phyloP scores from a whole-genome alignment of 2,113 vertebrate genomes.

The Columbina picui region DNA sequence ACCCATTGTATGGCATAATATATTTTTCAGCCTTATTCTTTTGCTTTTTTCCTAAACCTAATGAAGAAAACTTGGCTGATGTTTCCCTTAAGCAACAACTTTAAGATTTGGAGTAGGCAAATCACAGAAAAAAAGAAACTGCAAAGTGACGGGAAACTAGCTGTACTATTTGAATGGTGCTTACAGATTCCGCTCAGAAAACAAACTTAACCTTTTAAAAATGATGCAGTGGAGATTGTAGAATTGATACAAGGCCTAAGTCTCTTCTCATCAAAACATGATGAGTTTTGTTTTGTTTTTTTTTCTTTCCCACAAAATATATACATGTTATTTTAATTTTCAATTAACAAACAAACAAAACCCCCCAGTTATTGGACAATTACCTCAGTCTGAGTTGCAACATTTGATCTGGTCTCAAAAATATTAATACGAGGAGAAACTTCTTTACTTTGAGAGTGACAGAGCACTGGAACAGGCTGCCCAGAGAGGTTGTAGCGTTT shows the following conservation, averaged over 20 bases:
- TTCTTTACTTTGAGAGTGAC: no score
- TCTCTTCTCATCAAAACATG: neutral
- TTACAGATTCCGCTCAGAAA: neutral
- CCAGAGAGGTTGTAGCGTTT: no score
- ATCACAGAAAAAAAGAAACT: neutral
- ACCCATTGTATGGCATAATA: fast-evolving
- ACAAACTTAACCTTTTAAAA: neutral
- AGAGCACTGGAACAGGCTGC: no score
- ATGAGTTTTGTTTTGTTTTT: neutral
- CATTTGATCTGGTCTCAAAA: neutral
- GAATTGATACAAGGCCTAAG: neutral
- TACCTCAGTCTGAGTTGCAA: neutral
- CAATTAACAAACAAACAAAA: neutral
- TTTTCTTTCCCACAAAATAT: neutral
- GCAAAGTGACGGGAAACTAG: neutral
- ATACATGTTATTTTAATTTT: neutral
- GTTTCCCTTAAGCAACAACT: neutral
- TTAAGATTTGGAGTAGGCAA: neutral
- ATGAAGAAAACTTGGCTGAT: neutral
- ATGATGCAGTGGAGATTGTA: neutral
- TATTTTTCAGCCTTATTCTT: neutral
- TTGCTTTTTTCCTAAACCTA: neutral
- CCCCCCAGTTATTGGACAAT: neutral
- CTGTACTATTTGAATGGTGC: neutral
- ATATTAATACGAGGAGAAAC: no score